These are phyloP conservation scores for Mamestra configurata DNA, from an alignment of 1,140 invertebrate species.

Conservation along the genomic window DNA sequence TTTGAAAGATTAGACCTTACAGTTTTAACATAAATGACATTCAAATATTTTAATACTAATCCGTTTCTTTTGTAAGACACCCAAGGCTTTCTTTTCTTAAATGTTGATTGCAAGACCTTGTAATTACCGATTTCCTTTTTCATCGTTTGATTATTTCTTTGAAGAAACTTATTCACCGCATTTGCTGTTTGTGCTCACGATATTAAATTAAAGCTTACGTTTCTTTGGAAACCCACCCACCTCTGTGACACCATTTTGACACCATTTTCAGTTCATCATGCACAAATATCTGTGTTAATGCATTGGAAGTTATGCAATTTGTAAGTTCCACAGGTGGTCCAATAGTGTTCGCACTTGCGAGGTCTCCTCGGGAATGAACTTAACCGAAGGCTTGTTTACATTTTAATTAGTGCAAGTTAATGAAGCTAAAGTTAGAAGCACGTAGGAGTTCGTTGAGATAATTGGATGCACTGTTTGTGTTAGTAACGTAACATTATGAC, in stretches of 20 bases:
- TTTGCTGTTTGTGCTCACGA: background rate
- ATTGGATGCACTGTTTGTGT: no score
- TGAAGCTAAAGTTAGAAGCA: background rate
- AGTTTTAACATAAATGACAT: background rate
- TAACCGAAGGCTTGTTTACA: background rate
- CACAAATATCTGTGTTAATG: background rate
- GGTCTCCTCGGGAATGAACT: constrained; percentile 14
- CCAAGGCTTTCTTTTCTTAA: background rate
- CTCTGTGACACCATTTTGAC: background rate
- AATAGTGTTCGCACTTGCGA: background rate
- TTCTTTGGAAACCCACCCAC: background rate
- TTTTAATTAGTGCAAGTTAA: constrained; percentile 27
- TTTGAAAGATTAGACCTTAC: background rate
- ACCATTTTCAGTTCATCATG: background rate
- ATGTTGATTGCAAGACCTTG: constrained; percentile 4
- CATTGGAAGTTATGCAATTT: constrained; percentile 17
- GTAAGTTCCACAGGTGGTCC: constrained; percentile 8
- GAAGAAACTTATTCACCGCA: background rate
- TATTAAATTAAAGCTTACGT: background rate
- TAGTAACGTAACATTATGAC: no score
- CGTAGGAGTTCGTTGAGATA: background rate
- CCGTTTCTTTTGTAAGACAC: constrained; percentile 6
- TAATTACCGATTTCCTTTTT: constrained; percentile 1
- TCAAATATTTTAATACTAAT: background rate
- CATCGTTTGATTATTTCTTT: background rate